Percentiles rank a stretch among this genome's conserved stretches.
Conservation (phyloP, 1,140 invertebrate genomes). For the Pogonomyrmex barbatus region DNA sequence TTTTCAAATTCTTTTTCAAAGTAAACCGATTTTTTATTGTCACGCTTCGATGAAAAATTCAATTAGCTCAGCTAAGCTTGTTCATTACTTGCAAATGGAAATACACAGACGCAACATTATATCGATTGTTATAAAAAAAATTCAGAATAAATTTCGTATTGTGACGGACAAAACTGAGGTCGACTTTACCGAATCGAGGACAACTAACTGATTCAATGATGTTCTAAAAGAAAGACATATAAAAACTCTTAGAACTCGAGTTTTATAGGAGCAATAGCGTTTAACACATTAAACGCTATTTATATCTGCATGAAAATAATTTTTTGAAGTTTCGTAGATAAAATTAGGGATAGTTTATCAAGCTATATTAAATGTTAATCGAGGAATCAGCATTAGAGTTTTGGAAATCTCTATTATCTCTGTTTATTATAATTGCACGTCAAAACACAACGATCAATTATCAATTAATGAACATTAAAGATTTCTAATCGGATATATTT, state of each 20-base stretch:
- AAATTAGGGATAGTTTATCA: constrained; percentile 30
- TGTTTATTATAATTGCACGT: neutral
- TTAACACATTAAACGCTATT: constrained; percentile 18
- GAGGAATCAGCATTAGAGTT: neutral
- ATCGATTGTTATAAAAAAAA: constrained; percentile 21
- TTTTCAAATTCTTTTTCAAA: no score
- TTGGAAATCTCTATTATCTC: neutral
- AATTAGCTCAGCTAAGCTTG: no score
- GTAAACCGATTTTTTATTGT: no score
- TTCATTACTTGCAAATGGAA: no score
- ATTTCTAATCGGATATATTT: neutral
- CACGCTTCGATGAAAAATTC: no score
- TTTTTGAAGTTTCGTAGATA: constrained; percentile 31
- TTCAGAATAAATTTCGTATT: constrained; percentile 31
- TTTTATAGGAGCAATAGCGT: constrained; percentile 29
- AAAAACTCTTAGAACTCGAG: neutral
- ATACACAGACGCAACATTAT: neutral
- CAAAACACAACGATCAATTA: neutral
- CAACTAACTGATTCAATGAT: constrained; percentile 13
- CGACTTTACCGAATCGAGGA: constrained; percentile 27
- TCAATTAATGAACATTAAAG: neutral
- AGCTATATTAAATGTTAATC: neutral
- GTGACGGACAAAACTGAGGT: constrained; percentile 8
- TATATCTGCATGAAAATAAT: constrained; percentile 21
- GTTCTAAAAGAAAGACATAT: constrained; percentile 9